A percentile compares a stretch with the other conserved stretches of the same genome.
Conservation (phyloP, 37 sponge, comb jelly and placozoan species). For the Sycon ciliatum region DNA sequence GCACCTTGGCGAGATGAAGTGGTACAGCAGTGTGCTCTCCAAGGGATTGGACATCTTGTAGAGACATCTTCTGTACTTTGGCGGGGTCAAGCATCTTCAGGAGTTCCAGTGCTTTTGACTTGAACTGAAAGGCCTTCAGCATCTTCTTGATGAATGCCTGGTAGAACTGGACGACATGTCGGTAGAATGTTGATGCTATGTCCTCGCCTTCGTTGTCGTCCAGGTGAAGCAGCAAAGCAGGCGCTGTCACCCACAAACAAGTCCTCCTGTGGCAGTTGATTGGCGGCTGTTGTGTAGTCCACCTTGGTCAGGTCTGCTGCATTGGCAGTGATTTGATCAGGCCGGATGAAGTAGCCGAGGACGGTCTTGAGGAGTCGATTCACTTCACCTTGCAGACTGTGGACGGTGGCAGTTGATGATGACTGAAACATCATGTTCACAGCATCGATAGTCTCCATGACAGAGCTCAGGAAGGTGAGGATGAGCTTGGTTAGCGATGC, state of each 20-base stretch:
- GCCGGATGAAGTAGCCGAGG: constrained; percentile 26
- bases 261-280: background rate
- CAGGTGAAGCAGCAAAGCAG: constrained; percentile 18
- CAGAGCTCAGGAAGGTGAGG: constrained; percentile 19
- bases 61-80: background rate
- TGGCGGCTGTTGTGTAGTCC: too few species aligned
- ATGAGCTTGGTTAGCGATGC: constrained; percentile 19
- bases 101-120: background rate
- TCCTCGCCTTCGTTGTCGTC: constrained; percentile 10
- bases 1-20: background rate
- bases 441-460: constrained; percentile 12
- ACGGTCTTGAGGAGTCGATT: constrained; percentile 25
- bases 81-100: constrained; percentile 20
- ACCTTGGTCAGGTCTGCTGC: background rate
- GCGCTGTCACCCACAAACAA: constrained; percentile 13
- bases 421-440: constrained; percentile 24
- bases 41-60: constrained; percentile 1
- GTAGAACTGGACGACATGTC: constrained; percentile 22
- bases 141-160: constrained; percentile 21
- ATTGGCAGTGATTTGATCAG: background rate
- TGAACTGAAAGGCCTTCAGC: constrained; percentile 28
- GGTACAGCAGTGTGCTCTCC: background rate
- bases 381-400: constrained; percentile 28
- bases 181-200: constrained; percentile 11
- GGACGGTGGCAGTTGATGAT: constrained; percentile 22